Evolutionary conservation across 2,888 invertebrate species (phyloP).

Genomic region (Spisula solida): DNA sequence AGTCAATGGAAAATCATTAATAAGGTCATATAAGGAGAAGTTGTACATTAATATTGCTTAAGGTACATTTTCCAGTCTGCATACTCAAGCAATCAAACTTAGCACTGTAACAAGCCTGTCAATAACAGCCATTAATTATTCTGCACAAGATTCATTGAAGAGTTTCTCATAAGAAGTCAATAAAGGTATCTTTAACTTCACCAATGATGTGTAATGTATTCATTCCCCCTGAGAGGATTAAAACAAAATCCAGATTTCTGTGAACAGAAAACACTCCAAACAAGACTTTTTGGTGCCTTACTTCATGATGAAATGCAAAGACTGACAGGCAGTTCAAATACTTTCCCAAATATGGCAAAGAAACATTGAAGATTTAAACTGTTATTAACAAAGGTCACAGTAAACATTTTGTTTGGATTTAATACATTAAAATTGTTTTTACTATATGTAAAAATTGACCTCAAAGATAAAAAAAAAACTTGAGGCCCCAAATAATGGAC

Average conservation of each 20-base stretch:
- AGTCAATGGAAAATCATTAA: slow-evolving; percentile 63
- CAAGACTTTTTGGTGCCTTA: too few relatives aligned
- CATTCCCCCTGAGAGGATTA: not conserved
- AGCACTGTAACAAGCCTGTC: slow-evolving; percentile 33
- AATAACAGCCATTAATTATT: slow-evolving; percentile 39
- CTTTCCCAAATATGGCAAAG: too few relatives aligned
- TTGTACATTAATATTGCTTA: slow-evolving; percentile 40
- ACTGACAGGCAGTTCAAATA: too few relatives aligned
- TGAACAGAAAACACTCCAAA: too few relatives aligned
- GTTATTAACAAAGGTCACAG: too few relatives aligned
- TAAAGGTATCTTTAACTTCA: slow-evolving; percentile 15
- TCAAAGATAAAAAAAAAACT: too few relatives aligned
- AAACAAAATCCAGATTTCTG: not conserved
- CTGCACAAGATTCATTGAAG: slow-evolving; percentile 21
- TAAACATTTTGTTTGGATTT: too few relatives aligned
- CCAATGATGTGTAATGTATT: not conserved
- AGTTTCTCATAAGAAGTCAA: slow-evolving; percentile 33
- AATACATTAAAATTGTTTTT: too few relatives aligned
- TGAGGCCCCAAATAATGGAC: too few relatives aligned
- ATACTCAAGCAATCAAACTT: not conserved
- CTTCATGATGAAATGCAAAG: too few relatives aligned
- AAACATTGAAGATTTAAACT: too few relatives aligned
- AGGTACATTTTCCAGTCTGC: slow-evolving; percentile 22
- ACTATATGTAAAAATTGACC: too few relatives aligned
- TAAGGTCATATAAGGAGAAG: slow-evolving; percentile 26